Percentiles rank a stretch among this genome's conserved stretches.
phyloP scores from a whole-genome alignment of 2,888 invertebrate genomes.

The Chromoteleia sp. region DNA sequence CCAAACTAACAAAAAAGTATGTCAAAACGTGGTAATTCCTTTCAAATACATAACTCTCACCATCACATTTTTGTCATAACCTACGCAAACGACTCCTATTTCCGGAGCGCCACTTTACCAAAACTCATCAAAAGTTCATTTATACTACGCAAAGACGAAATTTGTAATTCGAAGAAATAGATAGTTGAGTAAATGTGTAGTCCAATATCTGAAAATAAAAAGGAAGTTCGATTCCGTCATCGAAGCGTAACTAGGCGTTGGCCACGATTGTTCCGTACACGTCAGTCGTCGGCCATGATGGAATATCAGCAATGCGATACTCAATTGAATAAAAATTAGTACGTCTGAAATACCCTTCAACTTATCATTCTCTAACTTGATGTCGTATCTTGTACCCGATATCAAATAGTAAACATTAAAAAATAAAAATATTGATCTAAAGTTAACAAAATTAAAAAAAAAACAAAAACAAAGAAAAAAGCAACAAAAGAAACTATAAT shows the following conservation, averaged over 20 bases:
- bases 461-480: no score
- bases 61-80: constrained; percentile 37
- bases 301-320: constrained; percentile 62
- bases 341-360: no score
- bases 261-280: constrained; percentile 65
- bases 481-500: no score
- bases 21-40: constrained; percentile 41
- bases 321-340: constrained; percentile 46
- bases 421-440: no score
- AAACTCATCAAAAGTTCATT: no score
- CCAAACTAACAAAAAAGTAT: constrained; percentile 51
- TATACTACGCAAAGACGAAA: background rate
- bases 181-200: no score
- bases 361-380: no score
- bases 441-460: no score
- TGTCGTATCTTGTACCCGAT: no score
- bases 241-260: constrained; percentile 33
- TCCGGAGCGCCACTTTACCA: no score
- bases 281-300: constrained; percentile 77
- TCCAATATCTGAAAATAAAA: constrained; percentile 27
- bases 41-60: constrained; percentile 19
- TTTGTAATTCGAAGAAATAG: background rate
- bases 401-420: no score
- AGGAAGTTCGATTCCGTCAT: constrained; percentile 36
- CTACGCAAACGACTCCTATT: constrained; percentile 27